Conservation (phyloP, 2,888 invertebrate genomes). For the Drosophila kanekoi region DNA sequence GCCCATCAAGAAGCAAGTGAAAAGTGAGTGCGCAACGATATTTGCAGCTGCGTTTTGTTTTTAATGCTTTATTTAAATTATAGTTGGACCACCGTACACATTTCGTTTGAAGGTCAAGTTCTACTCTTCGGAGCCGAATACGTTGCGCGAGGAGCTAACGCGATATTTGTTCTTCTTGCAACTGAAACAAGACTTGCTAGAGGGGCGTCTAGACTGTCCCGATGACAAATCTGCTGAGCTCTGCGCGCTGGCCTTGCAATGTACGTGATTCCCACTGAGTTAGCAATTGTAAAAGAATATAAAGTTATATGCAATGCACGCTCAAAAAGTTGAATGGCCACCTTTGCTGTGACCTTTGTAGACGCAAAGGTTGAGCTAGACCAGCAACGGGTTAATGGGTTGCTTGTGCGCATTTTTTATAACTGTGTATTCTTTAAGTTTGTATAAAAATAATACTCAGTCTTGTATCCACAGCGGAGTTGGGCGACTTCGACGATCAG, state of each 20-base stretch:
- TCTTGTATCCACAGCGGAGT: slow-evolving; percentile 90
- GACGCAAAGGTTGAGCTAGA: slow-evolving; percentile 4
- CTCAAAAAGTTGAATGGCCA: slow-evolving; percentile 34
- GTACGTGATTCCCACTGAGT: slow-evolving; percentile 86
- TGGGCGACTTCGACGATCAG: slow-evolving; percentile 97
- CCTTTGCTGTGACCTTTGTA: slow-evolving; percentile 32
- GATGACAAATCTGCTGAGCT: slow-evolving; percentile 95
- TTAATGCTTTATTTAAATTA: slow-evolving; percentile 13
- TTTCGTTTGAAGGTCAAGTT: slow-evolving; percentile 98
- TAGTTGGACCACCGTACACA: slow-evolving; percentile 98
- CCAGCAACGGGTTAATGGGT: slow-evolving; percentile 23
- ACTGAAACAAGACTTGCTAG: slow-evolving; percentile 97
- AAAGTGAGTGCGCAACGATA: slow-evolving; percentile 88
- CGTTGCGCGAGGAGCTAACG: slow-evolving; percentile 97
- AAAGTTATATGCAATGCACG: slow-evolving; percentile 39
- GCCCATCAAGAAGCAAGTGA: slow-evolving; percentile 98
- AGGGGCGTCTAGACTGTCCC: slow-evolving; percentile 95
- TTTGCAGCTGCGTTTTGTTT: neutral
- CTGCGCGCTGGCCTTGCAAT: slow-evolving; percentile 96
- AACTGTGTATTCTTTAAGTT: slow-evolving; percentile 4
- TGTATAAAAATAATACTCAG: neutral
- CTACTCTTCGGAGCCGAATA: slow-evolving; percentile 99
- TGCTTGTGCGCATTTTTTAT: slow-evolving; percentile 23
- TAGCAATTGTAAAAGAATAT: slow-evolving; percentile 29
- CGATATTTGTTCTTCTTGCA: slow-evolving; percentile 99